Base-by-base conservation (phyloP, 2,888 invertebrate species). In the Ophraella communa region DNA sequence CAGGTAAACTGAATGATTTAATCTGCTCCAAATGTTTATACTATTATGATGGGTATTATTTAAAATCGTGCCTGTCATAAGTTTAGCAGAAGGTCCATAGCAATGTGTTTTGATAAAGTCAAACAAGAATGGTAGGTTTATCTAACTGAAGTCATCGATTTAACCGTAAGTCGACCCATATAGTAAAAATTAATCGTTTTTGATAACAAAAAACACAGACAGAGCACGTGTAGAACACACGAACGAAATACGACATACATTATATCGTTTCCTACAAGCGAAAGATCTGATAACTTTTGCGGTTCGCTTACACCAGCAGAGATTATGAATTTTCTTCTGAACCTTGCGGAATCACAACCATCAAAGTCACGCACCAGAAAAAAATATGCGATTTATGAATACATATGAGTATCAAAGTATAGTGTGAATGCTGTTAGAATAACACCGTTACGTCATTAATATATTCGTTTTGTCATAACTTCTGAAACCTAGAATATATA, bases 251-350 rank as follows among this genome's bases (percentile, higher is more conserved):
- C 35, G 55, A 55, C 27, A 33, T 18, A 49, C 49, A 49, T 55
- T 62, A n/a, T n/a, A n/a, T 49, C 55, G 14, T 44, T 62, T 63
- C 33, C 44, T 49, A 44, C 62, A 56, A 20, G 23, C 35, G 39
- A 51, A 17, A 58, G 57, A 63, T 63, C 63, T 63, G 57, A 58
- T 58, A 58, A 63, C 45, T 57, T 58, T 45, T 45, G 63, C 58
- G 44, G 52, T 57, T 47, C 35, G 8, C 58, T 58, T 53, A 17
- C 27, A 39, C 57, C 18, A 58, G 39, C 57, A 23, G 51, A 47
- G 42, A 39, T 39, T 39, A 45, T 52, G 44, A 57, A 63, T 63
- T 63, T 57, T 7, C 57, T 51, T 39, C 47, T 27, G 14, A 58
- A 58, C 63, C 27, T 18, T 14, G 49, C 35, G 57, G 49, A 51